Percentiles rank a stretch among this genome's conserved stretches.
Conservation (phyloP, 2,888 invertebrate genomes). For the Camptogramma bilineatum region DNA sequence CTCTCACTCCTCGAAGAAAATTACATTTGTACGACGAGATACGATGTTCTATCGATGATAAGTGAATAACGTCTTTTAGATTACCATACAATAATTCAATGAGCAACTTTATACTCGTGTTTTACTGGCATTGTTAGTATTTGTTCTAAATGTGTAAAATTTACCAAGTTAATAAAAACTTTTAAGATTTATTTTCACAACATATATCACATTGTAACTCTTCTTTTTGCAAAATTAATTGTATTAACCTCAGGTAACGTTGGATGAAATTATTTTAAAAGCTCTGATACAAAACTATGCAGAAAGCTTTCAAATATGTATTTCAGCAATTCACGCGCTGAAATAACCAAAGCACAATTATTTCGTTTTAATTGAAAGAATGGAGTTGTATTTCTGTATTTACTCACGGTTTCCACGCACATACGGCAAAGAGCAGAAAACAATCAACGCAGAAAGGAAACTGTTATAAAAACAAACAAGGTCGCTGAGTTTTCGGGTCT, state of each 20-base stretch:
- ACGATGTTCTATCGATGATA: conserved; percentile 53
- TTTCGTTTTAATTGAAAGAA: conserved; percentile 40
- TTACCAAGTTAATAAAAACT: no score
- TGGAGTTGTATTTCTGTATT: conserved; percentile 36
- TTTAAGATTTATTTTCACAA: no score
- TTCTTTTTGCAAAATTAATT: no score
- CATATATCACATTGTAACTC: no score
- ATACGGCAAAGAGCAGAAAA: conserved; percentile 56
- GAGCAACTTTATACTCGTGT: conserved; percentile 36
- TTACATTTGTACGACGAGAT: conserved; percentile 59
- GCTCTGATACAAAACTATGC: not conserved
- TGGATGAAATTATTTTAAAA: not conserved
- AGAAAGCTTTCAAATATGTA: not conserved
- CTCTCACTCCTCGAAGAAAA: conserved; percentile 55
- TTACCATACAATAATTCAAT: conserved; percentile 43
- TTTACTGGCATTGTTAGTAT: conserved; percentile 15
- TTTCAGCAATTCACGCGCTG: not conserved
- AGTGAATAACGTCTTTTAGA: conserved; percentile 45
- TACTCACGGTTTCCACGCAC: conserved; percentile 39
- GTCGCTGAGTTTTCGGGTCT: conserved; percentile 62
- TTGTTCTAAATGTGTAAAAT: no score
- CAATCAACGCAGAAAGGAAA: conserved; percentile 63
- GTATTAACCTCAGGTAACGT: no score
- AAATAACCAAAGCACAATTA: conserved; percentile 31
- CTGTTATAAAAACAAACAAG: conserved; percentile 69